phyloP scores from a whole-genome alignment of 23 tunicate genomes.

The Oikopleura vanhoeffeni region DNA sequence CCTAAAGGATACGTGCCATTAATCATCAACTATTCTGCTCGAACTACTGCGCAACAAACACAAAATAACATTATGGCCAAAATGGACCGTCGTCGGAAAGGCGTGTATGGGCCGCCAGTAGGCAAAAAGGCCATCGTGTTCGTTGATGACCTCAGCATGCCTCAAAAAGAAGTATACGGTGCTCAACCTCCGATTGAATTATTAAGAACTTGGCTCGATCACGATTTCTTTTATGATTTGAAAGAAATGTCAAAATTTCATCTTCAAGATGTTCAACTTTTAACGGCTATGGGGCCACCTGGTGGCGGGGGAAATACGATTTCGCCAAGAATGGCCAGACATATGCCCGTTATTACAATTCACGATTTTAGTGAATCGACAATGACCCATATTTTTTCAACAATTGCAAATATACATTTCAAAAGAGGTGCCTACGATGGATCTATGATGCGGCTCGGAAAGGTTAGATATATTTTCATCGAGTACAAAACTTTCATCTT shows the following conservation, averaged over 20 bases:
- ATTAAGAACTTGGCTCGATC: conserved; percentile 78
- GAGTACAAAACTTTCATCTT: background rate
- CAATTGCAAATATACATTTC: conserved; percentile 68
- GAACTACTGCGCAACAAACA: conserved; percentile 81
- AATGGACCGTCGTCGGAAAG: conserved; percentile 71
- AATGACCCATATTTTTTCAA: conserved; percentile 40
- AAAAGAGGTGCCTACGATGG: conserved; percentile 40
- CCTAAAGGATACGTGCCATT: conserved; percentile 38
- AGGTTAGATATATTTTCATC: conserved; percentile 12
- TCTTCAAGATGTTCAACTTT: conserved; percentile 59
- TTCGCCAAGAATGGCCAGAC: conserved; percentile 60
- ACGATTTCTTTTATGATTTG: conserved; percentile 79
- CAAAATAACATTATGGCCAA: conserved; percentile 90
- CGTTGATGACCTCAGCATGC: conserved; percentile 91
- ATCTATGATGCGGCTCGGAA: conserved; percentile 40
- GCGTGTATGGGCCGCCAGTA: conserved; percentile 86
- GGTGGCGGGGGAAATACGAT: conserved; percentile 76
- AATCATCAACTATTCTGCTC: conserved; percentile 68
- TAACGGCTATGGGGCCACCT: conserved; percentile 96
- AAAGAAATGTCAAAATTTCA: conserved; percentile 49
- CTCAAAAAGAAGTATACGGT: conserved; percentile 66
- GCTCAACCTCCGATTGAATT: conserved; percentile 88
- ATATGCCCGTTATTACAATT: conserved; percentile 54
- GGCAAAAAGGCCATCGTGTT: conserved; percentile 62
- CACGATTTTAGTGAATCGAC: conserved; percentile 60